Conservation (phyloP, 2,797 vertebrate genomes). For the Rhinella marina region DNA sequence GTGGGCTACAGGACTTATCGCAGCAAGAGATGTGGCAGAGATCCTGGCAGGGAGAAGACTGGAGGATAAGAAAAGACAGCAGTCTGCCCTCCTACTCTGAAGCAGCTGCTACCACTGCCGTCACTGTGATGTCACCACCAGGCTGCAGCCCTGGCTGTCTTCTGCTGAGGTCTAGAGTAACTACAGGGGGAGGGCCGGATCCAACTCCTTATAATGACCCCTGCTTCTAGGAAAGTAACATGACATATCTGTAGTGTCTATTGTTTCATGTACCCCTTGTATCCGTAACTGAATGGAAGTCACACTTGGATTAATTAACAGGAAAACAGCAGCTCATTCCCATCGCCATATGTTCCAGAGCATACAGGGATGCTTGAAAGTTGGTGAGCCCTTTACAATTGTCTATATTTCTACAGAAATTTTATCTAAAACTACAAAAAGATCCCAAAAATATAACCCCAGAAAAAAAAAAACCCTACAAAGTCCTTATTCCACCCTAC, state of each 20-base stretch:
- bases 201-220: slow-evolving; percentile 12
- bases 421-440: too few species aligned
- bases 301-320: too few species aligned
- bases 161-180: slow-evolving; percentile 1
- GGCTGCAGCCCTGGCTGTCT: slow-evolving; percentile 50
- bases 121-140: slow-evolving; percentile 58
- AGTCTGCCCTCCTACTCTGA: slow-evolving; percentile 34
- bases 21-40: slow-evolving; percentile 1
- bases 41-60: slow-evolving; percentile 33
- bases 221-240: neutral
- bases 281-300: neutral
- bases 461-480: too few species aligned
- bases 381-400: too few species aligned
- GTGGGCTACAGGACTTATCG: neutral
- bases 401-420: too few species aligned
- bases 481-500: too few species aligned
- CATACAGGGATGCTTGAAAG: too few species aligned
- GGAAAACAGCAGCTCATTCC: too few species aligned
- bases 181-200: slow-evolving; percentile 43
- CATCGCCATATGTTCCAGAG: too few species aligned
- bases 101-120: slow-evolving; percentile 49
- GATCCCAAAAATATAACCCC: too few species aligned
- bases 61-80: slow-evolving; percentile 20
- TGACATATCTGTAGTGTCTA: neutral
- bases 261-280: neutral